Conservation (phyloP, 1,140 invertebrate species). For the Monochamus saltuarius region DNA sequence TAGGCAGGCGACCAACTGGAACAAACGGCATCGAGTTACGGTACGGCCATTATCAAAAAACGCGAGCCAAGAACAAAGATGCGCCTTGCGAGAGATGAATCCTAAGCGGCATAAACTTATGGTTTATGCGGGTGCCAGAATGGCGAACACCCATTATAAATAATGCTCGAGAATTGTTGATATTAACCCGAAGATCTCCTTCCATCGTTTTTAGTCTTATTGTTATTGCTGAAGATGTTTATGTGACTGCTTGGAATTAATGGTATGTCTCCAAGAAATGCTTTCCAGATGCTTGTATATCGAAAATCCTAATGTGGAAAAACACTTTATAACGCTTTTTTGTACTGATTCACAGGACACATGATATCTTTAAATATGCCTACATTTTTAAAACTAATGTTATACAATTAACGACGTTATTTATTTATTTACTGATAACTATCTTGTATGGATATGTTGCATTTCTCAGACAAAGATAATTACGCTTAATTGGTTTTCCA, state of each 20-base stretch:
- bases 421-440: too few relatives aligned
- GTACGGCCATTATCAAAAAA: conserved; percentile 41
- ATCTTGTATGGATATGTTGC: too few relatives aligned
- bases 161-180: conserved; percentile 37
- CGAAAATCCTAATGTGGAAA: not conserved
- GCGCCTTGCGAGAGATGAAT: too few relatives aligned
- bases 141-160: conserved; percentile 36
- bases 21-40: conserved; percentile 37
- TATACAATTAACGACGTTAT: too few relatives aligned
- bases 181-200: conserved; percentile 37
- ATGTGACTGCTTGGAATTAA: conserved; percentile 31
- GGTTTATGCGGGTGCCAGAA: conserved; percentile 44
- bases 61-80: too few relatives aligned
- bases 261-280: conserved; percentile 27
- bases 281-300: conserved; percentile 7
- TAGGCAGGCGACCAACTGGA: conserved; percentile 46
- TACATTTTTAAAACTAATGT: too few relatives aligned
- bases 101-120: conserved; percentile 32
- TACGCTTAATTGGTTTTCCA: too few relatives aligned
- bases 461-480: too few relatives aligned
- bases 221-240: conserved; percentile 35
- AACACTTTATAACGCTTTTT: too few relatives aligned
- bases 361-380: too few relatives aligned
- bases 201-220: conserved; percentile 29
- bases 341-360: too few relatives aligned